Conservation (phyloP, 2,888 invertebrate genomes). For the Drosophila parthenogenetica region DNA sequence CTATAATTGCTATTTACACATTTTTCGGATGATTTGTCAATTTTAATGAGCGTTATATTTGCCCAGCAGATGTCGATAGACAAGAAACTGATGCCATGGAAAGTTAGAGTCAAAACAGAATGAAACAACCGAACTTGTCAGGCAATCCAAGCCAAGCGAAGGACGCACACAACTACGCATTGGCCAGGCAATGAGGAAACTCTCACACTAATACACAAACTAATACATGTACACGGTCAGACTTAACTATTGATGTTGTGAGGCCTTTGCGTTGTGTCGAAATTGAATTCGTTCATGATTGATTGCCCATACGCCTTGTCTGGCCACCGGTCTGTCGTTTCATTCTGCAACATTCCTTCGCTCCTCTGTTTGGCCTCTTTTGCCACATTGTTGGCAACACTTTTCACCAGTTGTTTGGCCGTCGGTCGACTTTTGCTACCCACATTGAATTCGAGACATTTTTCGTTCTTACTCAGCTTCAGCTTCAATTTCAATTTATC, state of each 20-base stretch:
- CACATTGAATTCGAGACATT: constrained; percentile 41
- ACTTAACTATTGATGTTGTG: constrained; percentile 26
- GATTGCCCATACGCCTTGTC: constrained; percentile 71
- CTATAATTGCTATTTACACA: constrained; percentile 72
- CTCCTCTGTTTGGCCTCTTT: neutral
- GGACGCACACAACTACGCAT: constrained; percentile 44
- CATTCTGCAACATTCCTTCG: neutral
- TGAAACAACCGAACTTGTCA: constrained; percentile 18
- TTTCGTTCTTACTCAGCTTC: constrained; percentile 68
- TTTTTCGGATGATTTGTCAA: constrained; percentile 77
- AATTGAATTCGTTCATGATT: constrained; percentile 78
- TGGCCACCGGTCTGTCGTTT: constrained; percentile 9
- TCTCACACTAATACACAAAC: constrained; percentile 8
- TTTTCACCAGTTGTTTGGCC: constrained; percentile 19
- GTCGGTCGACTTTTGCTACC: constrained; percentile 27
- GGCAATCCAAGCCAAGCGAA: constrained; percentile 38
- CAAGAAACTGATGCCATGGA: constrained; percentile 26
- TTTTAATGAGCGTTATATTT: constrained; percentile 72
- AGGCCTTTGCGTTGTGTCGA: constrained; percentile 55
- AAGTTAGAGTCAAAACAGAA: constrained; percentile 5
- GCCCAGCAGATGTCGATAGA: constrained; percentile 53
- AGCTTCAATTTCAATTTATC: constrained; percentile 72
- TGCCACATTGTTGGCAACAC: constrained; percentile 55
- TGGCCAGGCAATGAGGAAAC: constrained; percentile 36
- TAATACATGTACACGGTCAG: neutral